phyloP scores from a whole-genome alignment of 2,888 invertebrate genomes.

The Epinotia demarniana region DNA sequence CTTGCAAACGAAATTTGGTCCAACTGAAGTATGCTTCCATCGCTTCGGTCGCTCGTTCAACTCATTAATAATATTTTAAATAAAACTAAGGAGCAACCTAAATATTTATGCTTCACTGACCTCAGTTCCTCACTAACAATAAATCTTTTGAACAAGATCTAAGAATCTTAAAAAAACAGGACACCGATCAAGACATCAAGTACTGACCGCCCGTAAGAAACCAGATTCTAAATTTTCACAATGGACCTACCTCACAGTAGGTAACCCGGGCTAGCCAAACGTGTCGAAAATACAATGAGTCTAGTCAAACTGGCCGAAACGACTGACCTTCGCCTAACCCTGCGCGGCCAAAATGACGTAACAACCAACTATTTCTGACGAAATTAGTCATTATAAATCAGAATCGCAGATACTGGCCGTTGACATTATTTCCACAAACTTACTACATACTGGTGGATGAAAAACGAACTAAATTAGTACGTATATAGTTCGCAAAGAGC shows the following conservation, averaged over 20 bases:
- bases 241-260: constrained; percentile 22
- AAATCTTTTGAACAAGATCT: background rate
- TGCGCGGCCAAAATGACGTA: background rate
- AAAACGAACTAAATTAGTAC: constrained; percentile 8
- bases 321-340: constrained; percentile 16
- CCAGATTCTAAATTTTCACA: constrained; percentile 10
- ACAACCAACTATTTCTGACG: background rate
- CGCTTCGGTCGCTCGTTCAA: too few relatives aligned
- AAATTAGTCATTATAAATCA: constrained; percentile 5
- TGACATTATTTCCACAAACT: constrained; percentile 21
- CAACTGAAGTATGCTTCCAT: too few relatives aligned
- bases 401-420: background rate
- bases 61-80: too few relatives aligned
- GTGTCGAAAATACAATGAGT: background rate
- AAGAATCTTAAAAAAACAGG: background rate
- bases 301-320: constrained; percentile 15
- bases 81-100: too few relatives aligned
- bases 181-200: background rate
- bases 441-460: background rate
- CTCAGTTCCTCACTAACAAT: too few relatives aligned
- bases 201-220: constrained; percentile 1
- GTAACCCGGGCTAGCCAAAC: background rate
- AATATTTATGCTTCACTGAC: too few relatives aligned
- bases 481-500: background rate
- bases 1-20: too few relatives aligned